Base-by-base conservation (phyloP, 1,140 invertebrate genomes). In the Cheumatopsyche charites region DNA sequence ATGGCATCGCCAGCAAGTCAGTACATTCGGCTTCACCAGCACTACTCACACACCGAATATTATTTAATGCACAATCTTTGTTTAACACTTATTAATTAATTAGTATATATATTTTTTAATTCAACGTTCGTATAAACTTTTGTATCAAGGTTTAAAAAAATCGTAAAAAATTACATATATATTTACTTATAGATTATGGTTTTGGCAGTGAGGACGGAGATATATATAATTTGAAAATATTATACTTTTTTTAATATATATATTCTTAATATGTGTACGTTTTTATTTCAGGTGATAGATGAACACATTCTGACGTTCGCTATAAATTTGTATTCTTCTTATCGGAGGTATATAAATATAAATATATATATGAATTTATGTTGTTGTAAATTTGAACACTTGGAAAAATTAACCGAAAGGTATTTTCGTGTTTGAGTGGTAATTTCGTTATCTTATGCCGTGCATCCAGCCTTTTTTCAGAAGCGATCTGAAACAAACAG, bases 1-100 rank as follows among this genome's bases (percentile, higher is more conserved):
- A 96, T 85, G 94, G 93, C 94, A 96, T 96, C 87, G 88, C 88
- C 88, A 87, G 84, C 79, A 87, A 85, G 81, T 84, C 82, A 87
- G 84, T 82, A 87, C 86, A 83, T 87, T n/a, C 83, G 80, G 87
- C 85, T 82, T 84, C 85, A 84, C 85, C 85, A 86, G 29, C 29
- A 36, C 29, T 9, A 36, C 29, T 4, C 29, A 36, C 29, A 36
- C 29, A 36, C 29, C 29, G 29, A 36, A 36, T n/a, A n/a, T n/a
- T n/a, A n/a, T 4, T 36, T 36, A 36, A 36, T 4, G 9, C 29
- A 36, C 29, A 36, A 36, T 36, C 29, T 36, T 36, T 36, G 3
- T 36, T 36, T 4, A 4, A 36, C 9, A 36, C 9, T 3, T 36
- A 36, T 36, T 36, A 36, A 36, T 3, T 36, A 36, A 36, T 4